A percentile compares a stretch with the other conserved stretches of the same genome.
phyloP scores from a whole-genome alignment of 2,113 vertebrate species.

The Cynopterus brachyotis region DNA sequence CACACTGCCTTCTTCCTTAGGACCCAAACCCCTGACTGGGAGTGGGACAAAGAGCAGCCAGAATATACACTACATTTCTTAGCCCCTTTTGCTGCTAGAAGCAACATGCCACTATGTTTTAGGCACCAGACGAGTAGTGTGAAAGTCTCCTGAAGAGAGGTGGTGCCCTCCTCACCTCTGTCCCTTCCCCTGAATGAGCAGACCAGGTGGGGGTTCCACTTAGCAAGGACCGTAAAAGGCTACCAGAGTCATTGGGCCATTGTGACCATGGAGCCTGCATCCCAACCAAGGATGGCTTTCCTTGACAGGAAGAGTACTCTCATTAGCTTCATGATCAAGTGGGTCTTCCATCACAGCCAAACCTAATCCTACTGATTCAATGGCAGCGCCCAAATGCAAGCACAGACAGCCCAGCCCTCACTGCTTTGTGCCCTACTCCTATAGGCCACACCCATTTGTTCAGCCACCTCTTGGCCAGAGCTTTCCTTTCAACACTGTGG shows the following conservation, averaged over 20 bases:
- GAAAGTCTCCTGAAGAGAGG: background rate
- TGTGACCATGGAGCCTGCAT: background rate
- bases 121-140: background rate
- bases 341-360: background rate
- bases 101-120: rapidly evolving
- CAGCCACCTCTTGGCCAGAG: background rate
- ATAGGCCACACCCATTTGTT: too few relatives aligned
- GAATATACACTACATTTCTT: background rate
- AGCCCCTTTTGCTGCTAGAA: background rate
- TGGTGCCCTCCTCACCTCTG: rapidly evolving
- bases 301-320: background rate
- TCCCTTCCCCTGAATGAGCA: background rate
- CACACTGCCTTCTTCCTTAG: background rate
- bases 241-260: background rate
- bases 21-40: background rate
- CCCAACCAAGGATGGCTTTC: background rate
- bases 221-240: background rate
- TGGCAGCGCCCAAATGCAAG: background rate
- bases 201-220: background rate
- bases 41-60: background rate
- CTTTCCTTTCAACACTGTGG: background rate
- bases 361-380: background rate
- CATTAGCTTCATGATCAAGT: background rate
- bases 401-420: background rate
- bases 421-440: background rate